Evolutionary conservation across 2,113 vertebrate genomes (phyloP).

Genomic region (Rhinoptilus africanus): DNA sequence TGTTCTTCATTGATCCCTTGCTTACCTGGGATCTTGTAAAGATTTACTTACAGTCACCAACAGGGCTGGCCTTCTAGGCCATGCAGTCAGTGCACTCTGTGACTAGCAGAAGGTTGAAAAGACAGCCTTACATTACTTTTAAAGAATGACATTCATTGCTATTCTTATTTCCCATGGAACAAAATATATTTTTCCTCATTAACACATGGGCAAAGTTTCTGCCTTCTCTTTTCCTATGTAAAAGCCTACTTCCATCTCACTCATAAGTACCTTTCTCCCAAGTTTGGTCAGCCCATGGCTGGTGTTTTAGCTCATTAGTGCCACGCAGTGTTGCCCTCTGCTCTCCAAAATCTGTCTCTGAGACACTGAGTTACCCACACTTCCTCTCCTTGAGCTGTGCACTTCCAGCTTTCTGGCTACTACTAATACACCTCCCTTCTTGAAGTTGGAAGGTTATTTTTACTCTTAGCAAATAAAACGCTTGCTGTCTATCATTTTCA

Average conservation of each 20-base stretch:
- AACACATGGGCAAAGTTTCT: neutral
- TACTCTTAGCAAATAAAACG: neutral
- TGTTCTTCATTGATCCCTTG: neutral
- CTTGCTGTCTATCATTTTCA: neutral
- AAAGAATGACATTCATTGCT: neutral
- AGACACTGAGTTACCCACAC: neutral
- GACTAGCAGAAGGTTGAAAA: neutral
- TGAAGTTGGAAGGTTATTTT: neutral
- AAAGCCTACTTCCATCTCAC: neutral
- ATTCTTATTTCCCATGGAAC: neutral
- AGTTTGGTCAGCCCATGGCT: neutral
- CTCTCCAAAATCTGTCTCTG: neutral
- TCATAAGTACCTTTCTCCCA: neutral
- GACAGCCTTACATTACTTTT: neutral
- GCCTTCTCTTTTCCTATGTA: neutral
- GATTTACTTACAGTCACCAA: neutral
- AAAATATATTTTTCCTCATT: neutral
- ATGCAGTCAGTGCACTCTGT: neutral
- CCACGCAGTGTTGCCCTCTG: rapidly evolving
- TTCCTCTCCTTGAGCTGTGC: neutral
- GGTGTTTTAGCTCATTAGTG: neutral
- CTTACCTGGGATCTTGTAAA: neutral
- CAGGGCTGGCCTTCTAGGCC: neutral
- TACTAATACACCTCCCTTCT: neutral
- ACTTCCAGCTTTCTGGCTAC: neutral